Conservation (phyloP, 1,140 invertebrate genomes). For the Akabosia matsudoensis region DNA sequence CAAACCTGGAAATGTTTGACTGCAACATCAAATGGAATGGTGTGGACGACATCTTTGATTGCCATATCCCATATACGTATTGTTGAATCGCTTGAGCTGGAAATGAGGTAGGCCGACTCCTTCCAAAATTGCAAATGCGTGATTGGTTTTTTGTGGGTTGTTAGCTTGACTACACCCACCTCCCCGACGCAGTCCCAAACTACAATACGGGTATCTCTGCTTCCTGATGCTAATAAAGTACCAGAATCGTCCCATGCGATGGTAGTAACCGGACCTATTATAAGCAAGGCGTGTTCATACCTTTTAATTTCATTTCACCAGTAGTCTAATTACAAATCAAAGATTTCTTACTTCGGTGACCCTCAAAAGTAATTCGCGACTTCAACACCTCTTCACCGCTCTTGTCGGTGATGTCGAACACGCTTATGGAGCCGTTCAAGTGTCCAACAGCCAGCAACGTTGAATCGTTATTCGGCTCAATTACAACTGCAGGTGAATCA, state of each 20-base stretch:
- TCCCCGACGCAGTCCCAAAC: constrained; percentile 93
- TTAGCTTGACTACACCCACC: constrained; percentile 78
- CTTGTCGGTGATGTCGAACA: constrained; percentile 65
- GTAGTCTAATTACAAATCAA: neutral
- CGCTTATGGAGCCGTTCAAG: constrained; percentile 78
- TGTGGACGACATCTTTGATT: constrained; percentile 93
- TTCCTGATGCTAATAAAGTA: constrained; percentile 77
- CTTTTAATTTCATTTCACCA: neutral
- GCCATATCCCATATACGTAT: constrained; percentile 97
- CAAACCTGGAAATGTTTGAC: constrained; percentile 41
- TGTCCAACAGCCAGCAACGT: constrained; percentile 85
- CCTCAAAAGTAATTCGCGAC: constrained; percentile 72
- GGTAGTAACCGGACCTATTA: constrained; percentile 68
- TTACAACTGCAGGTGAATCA: constrained; percentile 42
- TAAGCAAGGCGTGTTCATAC: neutral
- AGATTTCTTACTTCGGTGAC: constrained; percentile 64
- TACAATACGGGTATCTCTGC: constrained; percentile 89
- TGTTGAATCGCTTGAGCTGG: constrained; percentile 88
- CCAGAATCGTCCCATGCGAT: constrained; percentile 76
- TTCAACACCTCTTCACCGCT: constrained; percentile 58
- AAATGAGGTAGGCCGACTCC: constrained; percentile 70
- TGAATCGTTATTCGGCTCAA: constrained; percentile 62
- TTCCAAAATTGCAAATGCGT: constrained; percentile 81
- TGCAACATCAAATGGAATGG: constrained; percentile 56
- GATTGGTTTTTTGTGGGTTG: constrained; percentile 88